Evolutionary conservation across 30 jellyfish, hydroid and myxozoan genomes (phyloP).

Genomic region (Aurelia aurita complex sp. Pacific): DNA sequence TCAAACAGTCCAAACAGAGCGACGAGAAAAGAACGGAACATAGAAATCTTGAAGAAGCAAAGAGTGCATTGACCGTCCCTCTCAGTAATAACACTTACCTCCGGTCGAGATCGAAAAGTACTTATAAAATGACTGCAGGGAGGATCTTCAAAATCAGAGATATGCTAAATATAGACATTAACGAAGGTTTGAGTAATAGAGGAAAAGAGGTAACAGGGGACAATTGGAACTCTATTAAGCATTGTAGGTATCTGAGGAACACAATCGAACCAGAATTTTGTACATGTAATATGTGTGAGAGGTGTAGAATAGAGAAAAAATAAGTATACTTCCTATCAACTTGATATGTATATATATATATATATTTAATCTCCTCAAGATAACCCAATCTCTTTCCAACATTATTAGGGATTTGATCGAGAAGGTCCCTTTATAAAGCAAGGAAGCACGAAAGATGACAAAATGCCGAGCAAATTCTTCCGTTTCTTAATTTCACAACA

Average conservation of each 20-base stretch:
- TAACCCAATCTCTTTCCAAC: no score
- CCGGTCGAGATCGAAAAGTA: not conserved
- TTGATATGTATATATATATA: no score
- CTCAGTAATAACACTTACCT: not conserved
- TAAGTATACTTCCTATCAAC: not conserved
- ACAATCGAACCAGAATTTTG: constrained; percentile 1
- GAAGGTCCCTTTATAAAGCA: no score
- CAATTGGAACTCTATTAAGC: not conserved
- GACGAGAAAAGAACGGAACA: not conserved
- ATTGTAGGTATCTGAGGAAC: constrained; percentile 19
- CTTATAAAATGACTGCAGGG: not conserved
- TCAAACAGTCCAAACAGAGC: no score
- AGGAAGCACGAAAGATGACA: no score
- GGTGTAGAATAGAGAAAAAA: not conserved
- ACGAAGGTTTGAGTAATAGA: not conserved
- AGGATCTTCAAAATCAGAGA: not conserved
- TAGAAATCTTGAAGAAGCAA: not conserved
- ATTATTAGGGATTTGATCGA: no score
- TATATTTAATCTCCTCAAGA: no score
- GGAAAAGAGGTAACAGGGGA: not conserved
- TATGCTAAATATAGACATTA: not conserved
- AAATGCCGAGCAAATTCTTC: no score
- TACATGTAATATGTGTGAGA: constrained; percentile 17
- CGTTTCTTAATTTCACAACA: no score
- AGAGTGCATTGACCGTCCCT: not conserved